A percentile compares a stretch with the other conserved stretches of the same genome.
These are phyloP conservation scores for Strix uralensis DNA, from an alignment of 2,113 vertebrate species.

Conservation along the genomic window DNA sequence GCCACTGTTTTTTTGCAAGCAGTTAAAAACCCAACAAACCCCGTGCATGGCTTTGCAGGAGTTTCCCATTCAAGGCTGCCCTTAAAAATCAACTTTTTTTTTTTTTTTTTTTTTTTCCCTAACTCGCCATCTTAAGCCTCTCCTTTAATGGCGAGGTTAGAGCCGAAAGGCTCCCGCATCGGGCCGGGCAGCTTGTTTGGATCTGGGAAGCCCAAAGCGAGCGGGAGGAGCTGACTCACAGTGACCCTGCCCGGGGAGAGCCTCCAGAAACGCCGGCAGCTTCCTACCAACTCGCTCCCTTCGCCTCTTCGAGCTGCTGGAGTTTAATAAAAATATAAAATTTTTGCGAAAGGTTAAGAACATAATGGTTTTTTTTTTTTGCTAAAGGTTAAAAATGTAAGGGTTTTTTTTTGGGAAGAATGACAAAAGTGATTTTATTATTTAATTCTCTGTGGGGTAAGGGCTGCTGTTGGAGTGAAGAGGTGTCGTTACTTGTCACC, in stretches of 20 bases:
- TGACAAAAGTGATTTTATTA: too few species aligned
- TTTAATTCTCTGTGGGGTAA: not conserved
- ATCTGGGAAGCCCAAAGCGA: not conserved
- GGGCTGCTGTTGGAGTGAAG: not conserved
- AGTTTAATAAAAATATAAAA: too few species aligned
- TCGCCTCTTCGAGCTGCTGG: not conserved
- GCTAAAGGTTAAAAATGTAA: not conserved
- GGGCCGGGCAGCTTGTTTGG: not conserved
- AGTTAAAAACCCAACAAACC: not conserved
- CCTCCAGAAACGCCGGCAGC: not conserved
- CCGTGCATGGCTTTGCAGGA: not conserved
- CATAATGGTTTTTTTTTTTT: not conserved
- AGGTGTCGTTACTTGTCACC: not conserved
- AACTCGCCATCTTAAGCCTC: not conserved
- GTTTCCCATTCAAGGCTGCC: not conserved
- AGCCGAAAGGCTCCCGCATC: not conserved
- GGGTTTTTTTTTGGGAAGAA: too few species aligned
- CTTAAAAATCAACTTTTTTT: not conserved
- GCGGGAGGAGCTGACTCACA: not conserved
- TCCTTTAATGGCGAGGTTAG: constrained; percentile 48
- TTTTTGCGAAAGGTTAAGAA: not conserved
- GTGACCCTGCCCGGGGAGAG: not conserved
- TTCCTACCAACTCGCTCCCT: not conserved
- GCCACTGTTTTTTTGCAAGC: not conserved
- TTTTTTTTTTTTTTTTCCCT: not conserved